phyloP scores from a whole-genome alignment of 2,113 vertebrate species.

The Stigmatopora nigra region DNA sequence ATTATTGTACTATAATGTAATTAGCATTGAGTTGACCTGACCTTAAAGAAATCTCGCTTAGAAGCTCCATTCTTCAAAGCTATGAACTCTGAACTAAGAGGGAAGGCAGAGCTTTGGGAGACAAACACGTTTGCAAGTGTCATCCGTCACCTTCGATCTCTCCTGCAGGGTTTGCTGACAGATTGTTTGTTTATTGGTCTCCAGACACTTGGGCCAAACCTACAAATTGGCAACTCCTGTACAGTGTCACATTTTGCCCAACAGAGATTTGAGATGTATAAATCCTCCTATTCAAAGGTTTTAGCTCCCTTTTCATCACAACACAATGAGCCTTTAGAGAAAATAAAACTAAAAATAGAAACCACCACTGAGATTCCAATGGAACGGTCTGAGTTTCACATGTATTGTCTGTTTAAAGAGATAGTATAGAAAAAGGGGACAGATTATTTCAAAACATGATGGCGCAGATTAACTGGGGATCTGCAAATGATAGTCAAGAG shows the following conservation, averaged over 20 bases:
- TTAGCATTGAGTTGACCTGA: no score
- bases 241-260: not conserved
- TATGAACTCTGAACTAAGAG: constrained; percentile 33
- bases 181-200: constrained; percentile 19
- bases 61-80: constrained; percentile 35
- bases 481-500: not conserved
- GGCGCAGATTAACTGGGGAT: not conserved
- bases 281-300: constrained; percentile 28
- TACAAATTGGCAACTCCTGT: constrained; percentile 3
- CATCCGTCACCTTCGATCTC: constrained; percentile 44
- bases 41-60: not conserved
- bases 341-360: constrained; percentile 47
- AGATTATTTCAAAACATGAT: not conserved
- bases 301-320: constrained; percentile 41
- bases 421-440: not conserved
- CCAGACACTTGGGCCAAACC: constrained; percentile 8
- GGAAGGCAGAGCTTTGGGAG: constrained; percentile 37
- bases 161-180: constrained; percentile 28
- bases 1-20: not conserved
- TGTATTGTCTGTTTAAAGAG: constrained; percentile 7
- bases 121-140: constrained; percentile 49
- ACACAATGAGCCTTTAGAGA: constrained; percentile 32
- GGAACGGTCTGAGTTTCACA: constrained; percentile 32
- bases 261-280: constrained; percentile 6
- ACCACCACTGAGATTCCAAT: constrained; percentile 29